Evolutionary conservation across 2,113 vertebrate genomes (phyloP), one percentile per base, ranked within the genome.

Genomic region (Puffinus mauretanicus): DNA sequence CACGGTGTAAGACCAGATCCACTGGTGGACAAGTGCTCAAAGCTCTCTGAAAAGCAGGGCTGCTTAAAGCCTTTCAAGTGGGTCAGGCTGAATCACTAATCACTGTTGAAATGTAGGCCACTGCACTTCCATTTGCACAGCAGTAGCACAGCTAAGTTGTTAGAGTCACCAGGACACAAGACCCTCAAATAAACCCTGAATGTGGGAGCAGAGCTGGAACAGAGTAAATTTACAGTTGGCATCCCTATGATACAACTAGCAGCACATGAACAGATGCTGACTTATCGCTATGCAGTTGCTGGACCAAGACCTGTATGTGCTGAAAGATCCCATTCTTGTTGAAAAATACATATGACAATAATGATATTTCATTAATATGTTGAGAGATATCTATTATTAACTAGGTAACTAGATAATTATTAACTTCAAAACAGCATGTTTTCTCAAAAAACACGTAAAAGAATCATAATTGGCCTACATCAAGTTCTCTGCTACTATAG

Each of bases 31-130:
- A 65, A 91, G 46, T 32, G 83, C 69, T 82, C 83, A 46, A 73
- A 86, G 82, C 67, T 78, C 29, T 78, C 54, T 55, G 66, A 54
- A 92, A 83, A 76, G 54, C 49, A 67, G 36, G 13, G 32, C 61
- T 95, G 52, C 80, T 88, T 67, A 36, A 62, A 25, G 1, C 5
- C 0, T 49, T 62, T 93, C 89, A 77, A 91, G 71, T 36, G 70
- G 62, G 83, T 94, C 88, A 87, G 88, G 69, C 86, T 65, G 83
- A 61, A 83, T 80, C 75, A 21, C 58, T 62, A 77, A 91, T 72
- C 46, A 14, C 69, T 61, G 51, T 7, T 72, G 82, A 87, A 88
- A 97, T 80, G 58, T 91, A 94, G 94, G 91, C 84, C 91, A 90
- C 75, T 9, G 62, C 84, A 9, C 91, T 85, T 91, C 93, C 78